Percentiles rank a stretch among this genome's conserved stretches.
Evolutionary conservation across 2,113 vertebrate genomes (phyloP).

Genomic region (Nymphicus hollandicus): DNA sequence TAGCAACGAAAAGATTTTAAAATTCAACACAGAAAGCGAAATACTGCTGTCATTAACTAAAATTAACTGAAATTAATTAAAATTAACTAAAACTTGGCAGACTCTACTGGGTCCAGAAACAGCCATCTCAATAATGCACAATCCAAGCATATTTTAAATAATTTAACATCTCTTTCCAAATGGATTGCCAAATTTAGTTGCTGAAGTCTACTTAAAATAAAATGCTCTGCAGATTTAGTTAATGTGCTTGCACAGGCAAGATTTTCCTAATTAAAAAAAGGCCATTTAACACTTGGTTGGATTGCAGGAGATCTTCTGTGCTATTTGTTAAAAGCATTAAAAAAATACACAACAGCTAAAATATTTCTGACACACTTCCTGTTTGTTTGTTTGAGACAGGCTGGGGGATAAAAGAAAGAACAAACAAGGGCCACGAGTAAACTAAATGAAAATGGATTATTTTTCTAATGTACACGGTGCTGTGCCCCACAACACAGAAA

Average conservation of each 20-base stretch:
- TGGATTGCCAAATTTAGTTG: background rate
- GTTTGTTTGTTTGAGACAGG: background rate
- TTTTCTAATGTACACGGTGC: background rate
- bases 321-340: background rate
- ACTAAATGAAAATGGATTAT: background rate
- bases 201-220: background rate
- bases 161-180: background rate
- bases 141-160: background rate
- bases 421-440: background rate
- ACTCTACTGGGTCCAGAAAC: background rate
- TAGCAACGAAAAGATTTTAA: constrained; percentile 45
- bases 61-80: background rate
- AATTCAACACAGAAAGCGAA: background rate
- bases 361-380: background rate
- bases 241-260: background rate
- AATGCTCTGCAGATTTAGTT: background rate
- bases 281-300: background rate
- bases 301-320: background rate
- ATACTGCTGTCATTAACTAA: background rate
- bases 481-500: background rate
- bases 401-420: background rate
- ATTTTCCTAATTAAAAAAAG: background rate
- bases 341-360: background rate
- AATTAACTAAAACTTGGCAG: background rate
- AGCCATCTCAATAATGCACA: background rate